These are phyloP conservation scores for Drosophila suboccidentalis DNA, from an alignment of 2,888 invertebrate species.

Conservation along the genomic window DNA sequence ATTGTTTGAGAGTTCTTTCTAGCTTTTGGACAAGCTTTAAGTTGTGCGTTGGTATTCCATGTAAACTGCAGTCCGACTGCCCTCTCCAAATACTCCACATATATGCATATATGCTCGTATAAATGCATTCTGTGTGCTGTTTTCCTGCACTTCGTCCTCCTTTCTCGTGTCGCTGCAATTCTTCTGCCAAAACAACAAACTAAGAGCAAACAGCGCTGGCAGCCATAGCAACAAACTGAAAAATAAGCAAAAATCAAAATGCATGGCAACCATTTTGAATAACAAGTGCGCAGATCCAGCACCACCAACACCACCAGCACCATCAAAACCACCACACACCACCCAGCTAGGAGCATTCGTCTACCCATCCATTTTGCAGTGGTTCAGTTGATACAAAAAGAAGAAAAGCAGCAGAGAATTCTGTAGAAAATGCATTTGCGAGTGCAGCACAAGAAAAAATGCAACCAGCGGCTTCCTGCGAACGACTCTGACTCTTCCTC, in stretches of 20 bases:
- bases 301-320: constrained; percentile 9
- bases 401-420: constrained; percentile 43
- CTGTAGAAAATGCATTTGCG: constrained; percentile 62
- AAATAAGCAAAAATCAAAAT: constrained; percentile 78
- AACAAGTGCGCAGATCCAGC: constrained; percentile 70
- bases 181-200: constrained; percentile 67
- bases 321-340: neutral
- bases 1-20: neutral
- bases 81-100: constrained; percentile 46
- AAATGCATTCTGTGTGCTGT: constrained; percentile 16
- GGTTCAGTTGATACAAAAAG: constrained; percentile 34
- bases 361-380: constrained; percentile 6
- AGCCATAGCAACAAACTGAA: constrained; percentile 76
- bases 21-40: constrained; percentile 19
- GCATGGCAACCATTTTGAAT: constrained; percentile 80
- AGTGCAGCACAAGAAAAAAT: constrained; percentile 66
- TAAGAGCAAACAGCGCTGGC: constrained; percentile 71
- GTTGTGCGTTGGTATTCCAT: neutral
- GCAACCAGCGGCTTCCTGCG: constrained; percentile 63
- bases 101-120: constrained; percentile 9
- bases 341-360: neutral
- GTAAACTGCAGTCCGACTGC: constrained; percentile 1
- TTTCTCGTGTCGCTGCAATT: constrained; percentile 46
- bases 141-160: neutral
- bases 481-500: constrained; percentile 24